phyloP scores from a whole-genome alignment of 2,888 invertebrate species.

The Polymixis lichenea region DNA sequence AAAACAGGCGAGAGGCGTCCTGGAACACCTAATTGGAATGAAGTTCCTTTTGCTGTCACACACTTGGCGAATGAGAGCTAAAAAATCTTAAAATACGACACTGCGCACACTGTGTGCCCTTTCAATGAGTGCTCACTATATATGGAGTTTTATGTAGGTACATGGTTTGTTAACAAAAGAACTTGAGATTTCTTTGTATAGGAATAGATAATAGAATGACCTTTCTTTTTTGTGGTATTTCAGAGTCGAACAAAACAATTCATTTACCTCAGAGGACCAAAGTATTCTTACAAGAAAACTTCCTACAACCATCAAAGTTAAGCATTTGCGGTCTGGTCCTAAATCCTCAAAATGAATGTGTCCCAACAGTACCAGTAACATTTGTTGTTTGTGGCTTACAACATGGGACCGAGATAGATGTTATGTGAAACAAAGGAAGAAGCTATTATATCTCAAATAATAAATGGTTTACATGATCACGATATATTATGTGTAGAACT shows the following conservation, averaged over 20 bases:
- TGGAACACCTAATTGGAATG: too few species aligned
- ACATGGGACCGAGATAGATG: too few species aligned
- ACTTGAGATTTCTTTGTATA: neutral
- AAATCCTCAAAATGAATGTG: neutral
- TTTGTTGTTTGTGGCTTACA: too few species aligned
- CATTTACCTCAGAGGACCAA: neutral
- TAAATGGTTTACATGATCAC: neutral
- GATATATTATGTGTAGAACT: neutral
- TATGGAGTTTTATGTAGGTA: neutral
- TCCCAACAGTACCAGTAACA: neutral
- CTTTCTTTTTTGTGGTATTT: neutral
- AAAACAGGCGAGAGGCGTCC: too few species aligned
- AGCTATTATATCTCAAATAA: too few species aligned
- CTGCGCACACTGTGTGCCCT: too few species aligned
- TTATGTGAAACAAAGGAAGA: too few species aligned
- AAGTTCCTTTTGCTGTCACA: too few species aligned
- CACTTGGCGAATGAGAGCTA: too few species aligned
- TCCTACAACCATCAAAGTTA: slow-evolving; percentile 5
- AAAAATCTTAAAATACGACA: too few species aligned
- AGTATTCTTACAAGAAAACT: neutral
- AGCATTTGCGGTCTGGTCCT: neutral
- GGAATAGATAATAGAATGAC: neutral
- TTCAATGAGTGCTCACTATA: neutral
- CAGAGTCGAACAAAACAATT: neutral
- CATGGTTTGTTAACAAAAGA: neutral